Percentiles rank a stretch among this genome's conserved stretches.
Evolutionary conservation across 2,888 invertebrate genomes (phyloP).

Genomic region (Orchesellides sinensis): DNA sequence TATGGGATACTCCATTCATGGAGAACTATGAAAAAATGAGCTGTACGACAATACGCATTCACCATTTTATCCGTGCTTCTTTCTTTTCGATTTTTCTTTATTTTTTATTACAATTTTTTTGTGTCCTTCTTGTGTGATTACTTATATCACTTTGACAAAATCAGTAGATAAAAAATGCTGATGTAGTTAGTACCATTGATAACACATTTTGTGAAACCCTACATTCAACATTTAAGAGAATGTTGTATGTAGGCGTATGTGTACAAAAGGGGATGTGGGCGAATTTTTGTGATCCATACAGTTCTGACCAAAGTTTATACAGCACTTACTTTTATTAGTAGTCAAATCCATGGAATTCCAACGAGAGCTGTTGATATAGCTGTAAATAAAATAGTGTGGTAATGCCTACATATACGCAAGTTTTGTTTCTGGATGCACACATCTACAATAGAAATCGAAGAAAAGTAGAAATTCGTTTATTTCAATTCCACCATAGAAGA

Average conservation of each 20-base stretch:
- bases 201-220: too few relatives aligned
- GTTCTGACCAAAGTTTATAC: background rate
- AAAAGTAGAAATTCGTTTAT: too few relatives aligned
- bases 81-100: background rate
- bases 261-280: background rate
- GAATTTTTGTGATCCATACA: background rate
- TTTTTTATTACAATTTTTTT: constrained; percentile 1
- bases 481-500: too few relatives aligned
- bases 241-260: constrained; percentile 21
- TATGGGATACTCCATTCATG: background rate
- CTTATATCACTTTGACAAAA: too few relatives aligned
- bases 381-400: constrained; percentile 17
- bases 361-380: constrained; percentile 2
- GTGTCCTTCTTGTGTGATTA: too few relatives aligned
- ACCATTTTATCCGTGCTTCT: constrained; percentile 11
- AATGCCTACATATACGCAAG: too few relatives aligned
- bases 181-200: too few relatives aligned
- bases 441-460: too few relatives aligned
- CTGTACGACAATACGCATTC: background rate
- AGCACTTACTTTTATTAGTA: constrained; percentile 5
- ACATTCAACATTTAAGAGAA: background rate
- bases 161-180: too few relatives aligned
- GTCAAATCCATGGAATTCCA: constrained; percentile 29
- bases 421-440: background rate
- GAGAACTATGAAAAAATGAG: background rate